phyloP scores from a whole-genome alignment of 2,797 vertebrate species.

The Clarias pachynema region DNA sequence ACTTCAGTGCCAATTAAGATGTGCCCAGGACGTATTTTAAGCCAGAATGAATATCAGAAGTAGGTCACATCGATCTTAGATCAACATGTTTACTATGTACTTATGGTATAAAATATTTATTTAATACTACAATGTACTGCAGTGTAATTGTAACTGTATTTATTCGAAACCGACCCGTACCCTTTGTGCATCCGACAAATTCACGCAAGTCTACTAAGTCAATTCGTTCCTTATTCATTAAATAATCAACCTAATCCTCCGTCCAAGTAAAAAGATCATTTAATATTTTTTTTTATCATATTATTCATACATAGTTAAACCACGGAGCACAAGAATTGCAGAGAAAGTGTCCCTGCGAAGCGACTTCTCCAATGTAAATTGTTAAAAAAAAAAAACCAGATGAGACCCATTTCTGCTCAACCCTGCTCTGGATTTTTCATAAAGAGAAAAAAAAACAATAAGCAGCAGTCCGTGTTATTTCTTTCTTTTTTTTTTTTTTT shows the following conservation, averaged over 20 bases:
- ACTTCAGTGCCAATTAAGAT: not conserved
- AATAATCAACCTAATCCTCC: constrained; percentile 48
- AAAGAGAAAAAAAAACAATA: constrained; percentile 40
- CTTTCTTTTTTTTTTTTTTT: not conserved
- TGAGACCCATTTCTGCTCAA: constrained; percentile 47
- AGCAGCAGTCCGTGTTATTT: constrained; percentile 17
- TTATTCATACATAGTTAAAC: constrained; percentile 47
- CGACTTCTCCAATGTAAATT: constrained; percentile 64
- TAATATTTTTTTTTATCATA: constrained; percentile 50
- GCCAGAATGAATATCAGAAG: not conserved
- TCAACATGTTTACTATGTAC: too few relatives aligned
- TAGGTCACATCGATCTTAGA: not conserved
- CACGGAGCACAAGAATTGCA: constrained; percentile 66
- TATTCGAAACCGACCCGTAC: not conserved
- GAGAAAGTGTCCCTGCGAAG: constrained; percentile 56
- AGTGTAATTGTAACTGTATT: not conserved
- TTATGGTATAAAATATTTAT: not conserved
- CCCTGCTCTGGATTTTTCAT: constrained; percentile 3
- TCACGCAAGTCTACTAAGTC: not conserved
- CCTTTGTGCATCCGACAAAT: not conserved
- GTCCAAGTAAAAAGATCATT: constrained; percentile 60
- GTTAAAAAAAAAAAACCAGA: constrained; percentile 17
- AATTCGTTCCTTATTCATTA: constrained; percentile 1
- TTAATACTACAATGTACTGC: not conserved
- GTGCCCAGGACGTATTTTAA: not conserved